phyloP scores from a whole-genome alignment of 2,888 invertebrate genomes.

The Nasonovia ribisnigri region DNA sequence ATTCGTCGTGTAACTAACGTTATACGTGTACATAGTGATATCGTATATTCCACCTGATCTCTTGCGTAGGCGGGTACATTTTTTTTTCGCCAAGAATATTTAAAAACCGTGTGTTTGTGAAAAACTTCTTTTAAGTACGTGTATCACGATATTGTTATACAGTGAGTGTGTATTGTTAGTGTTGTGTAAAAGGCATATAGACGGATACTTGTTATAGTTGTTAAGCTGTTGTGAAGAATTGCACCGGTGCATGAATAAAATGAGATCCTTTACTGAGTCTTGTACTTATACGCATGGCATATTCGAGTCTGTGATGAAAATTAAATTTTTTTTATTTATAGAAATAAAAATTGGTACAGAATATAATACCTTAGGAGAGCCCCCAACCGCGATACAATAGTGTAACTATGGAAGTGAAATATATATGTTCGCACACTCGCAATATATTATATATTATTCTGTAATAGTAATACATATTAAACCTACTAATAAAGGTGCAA shows the following conservation, averaged over 20 bases:
- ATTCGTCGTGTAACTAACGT: neutral
- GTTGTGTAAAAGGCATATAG: conserved; percentile 23
- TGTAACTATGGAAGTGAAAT: neutral
- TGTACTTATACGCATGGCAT: neutral
- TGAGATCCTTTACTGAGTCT: conserved; percentile 22
- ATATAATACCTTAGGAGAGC: neutral
- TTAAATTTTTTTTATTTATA: conserved; percentile 34
- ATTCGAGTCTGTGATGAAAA: neutral
- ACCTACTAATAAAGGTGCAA: neutral
- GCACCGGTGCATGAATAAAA: conserved; percentile 54
- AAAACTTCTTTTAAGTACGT: conserved; percentile 38
- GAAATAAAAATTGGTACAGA: neutral
- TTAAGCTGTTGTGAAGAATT: conserved; percentile 53
- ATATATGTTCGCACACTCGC: neutral
- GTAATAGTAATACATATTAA: no score
- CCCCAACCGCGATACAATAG: neutral
- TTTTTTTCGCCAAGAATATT: conserved; percentile 37
- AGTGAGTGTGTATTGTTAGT: conserved; percentile 50
- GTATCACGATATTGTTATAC: conserved; percentile 26
- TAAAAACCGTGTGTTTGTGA: conserved; percentile 21
- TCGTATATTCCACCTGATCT: conserved; percentile 24
- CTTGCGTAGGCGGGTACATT: neutral
- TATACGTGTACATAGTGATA: neutral
- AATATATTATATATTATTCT: neutral
- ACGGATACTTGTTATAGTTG: conserved; percentile 58